These are phyloP conservation scores for Helicoverpa assulta DNA, from an alignment of 2,888 invertebrate species.

Conservation along the genomic window DNA sequence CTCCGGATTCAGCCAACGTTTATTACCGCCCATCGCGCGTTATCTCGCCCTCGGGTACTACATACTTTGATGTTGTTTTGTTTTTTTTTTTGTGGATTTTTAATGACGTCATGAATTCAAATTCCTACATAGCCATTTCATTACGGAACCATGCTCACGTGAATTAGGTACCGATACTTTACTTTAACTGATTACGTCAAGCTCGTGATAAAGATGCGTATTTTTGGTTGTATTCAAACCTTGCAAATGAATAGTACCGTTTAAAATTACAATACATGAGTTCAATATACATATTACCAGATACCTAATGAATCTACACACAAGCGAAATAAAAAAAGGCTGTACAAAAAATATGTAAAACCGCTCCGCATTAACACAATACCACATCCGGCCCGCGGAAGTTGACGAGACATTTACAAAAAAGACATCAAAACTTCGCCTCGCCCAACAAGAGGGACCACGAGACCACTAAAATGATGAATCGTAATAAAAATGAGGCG, in stretches of 20 bases:
- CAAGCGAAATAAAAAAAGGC: no score
- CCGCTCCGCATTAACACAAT: conserved; percentile 20
- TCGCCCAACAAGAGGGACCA: conserved; percentile 11
- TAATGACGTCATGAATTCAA: conserved; percentile 26
- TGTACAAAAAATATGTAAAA: conserved; percentile 10
- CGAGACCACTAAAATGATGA: conserved; percentile 25
- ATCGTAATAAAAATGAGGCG: conserved; percentile 39
- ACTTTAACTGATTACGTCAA: background rate
- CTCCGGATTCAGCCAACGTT: conserved; percentile 69
- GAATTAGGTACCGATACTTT: background rate
- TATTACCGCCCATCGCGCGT: conserved; percentile 37
- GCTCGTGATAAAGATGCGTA: background rate
- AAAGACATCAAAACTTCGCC: conserved; percentile 40
- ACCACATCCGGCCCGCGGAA: conserved; percentile 12
- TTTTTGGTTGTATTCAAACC: background rate
- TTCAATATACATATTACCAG: no score
- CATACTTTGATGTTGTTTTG: conserved; percentile 69
- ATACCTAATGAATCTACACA: no score
- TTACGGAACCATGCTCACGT: background rate
- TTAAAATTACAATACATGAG: no score
- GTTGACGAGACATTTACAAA: conserved; percentile 29
- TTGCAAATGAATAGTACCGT: background rate
- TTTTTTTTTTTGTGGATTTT: conserved; percentile 15
- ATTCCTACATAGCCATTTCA: conserved; percentile 7
- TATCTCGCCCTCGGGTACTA: conserved; percentile 64